A percentile compares a stretch with the other conserved stretches of the same genome.
These are phyloP conservation scores for Percopsis transmontana DNA, from an alignment of 2,113 vertebrate genomes.

Conservation along the genomic window DNA sequence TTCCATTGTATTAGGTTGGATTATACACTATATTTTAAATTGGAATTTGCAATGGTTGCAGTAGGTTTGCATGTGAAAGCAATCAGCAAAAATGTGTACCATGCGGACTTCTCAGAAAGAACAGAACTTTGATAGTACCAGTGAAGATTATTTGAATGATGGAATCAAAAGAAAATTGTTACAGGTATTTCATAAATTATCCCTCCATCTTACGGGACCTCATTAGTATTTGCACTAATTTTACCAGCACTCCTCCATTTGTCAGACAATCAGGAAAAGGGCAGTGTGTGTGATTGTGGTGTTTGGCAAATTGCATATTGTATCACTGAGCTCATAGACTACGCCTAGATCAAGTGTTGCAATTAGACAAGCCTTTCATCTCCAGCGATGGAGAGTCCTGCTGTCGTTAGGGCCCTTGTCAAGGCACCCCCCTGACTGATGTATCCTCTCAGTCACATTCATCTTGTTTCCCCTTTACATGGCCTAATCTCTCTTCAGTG, in stretches of 20 bases:
- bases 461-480: slow-evolving; percentile 14
- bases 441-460: slow-evolving; percentile 19
- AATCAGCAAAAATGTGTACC: background rate
- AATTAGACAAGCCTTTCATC: slow-evolving; percentile 13
- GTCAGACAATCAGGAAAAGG: slow-evolving; percentile 9
- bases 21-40: background rate
- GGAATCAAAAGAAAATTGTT: slow-evolving; percentile 19
- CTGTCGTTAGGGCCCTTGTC: background rate
- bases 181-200: slow-evolving; percentile 29
- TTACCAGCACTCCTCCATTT: slow-evolving; percentile 9
- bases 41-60: background rate
- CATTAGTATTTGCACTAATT: slow-evolving; percentile 22
- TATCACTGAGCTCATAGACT: background rate
- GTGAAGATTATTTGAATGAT: slow-evolving; percentile 16
- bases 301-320: slow-evolving; percentile 31
- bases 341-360: background rate
- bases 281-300: slow-evolving; percentile 16
- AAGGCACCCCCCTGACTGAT: slow-evolving; percentile 24
- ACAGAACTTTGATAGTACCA: background rate
- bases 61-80: background rate
- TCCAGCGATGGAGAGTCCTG: background rate
- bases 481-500: slow-evolving; percentile 8
- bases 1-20: background rate
- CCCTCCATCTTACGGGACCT: slow-evolving; percentile 26
- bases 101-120: too few species aligned